A percentile compares a stretch with the other conserved stretches of the same genome.
Evolutionary conservation across 1,140 invertebrate species (phyloP).

Genomic region (Heliconius hermathena): DNA sequence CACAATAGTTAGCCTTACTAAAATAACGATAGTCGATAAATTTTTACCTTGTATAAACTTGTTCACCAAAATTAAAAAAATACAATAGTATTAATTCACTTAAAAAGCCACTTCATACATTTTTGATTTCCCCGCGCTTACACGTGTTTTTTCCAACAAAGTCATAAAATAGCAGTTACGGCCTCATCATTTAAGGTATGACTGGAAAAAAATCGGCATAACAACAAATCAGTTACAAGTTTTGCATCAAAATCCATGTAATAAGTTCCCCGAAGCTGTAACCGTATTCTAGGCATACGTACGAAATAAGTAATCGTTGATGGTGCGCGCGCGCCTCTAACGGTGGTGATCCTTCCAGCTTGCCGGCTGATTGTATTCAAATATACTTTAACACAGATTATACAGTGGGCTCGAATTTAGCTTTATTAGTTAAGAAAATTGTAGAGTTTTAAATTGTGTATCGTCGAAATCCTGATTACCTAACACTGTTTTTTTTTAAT

Average conservation of each 20-base stretch:
- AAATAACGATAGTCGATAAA: too few species aligned
- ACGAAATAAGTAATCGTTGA: slow-evolving; percentile 53
- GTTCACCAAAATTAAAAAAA: neutral
- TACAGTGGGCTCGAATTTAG: slow-evolving; percentile 18
- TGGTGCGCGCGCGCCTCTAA: slow-evolving; percentile 55
- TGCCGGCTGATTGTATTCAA: slow-evolving; percentile 66
- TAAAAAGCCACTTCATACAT: neutral
- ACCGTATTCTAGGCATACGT: slow-evolving; percentile 54
- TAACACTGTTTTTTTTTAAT: too few species aligned
- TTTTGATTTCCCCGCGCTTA: neutral
- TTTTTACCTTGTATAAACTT: too few species aligned
- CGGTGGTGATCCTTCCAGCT: slow-evolving; percentile 50
- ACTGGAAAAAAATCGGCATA: slow-evolving; percentile 34
- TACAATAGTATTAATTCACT: neutral
- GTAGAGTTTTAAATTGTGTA: too few species aligned
- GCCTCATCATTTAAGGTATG: slow-evolving; percentile 3
- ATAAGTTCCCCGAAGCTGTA: slow-evolving; percentile 54
- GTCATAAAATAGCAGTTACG: neutral
- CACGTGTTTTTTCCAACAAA: neutral
- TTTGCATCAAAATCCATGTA: slow-evolving; percentile 47
- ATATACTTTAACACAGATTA: slow-evolving; percentile 52
- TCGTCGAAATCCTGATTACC: too few species aligned
- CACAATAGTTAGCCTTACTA: too few species aligned
- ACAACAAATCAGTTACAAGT: slow-evolving; percentile 52
- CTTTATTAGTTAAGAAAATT: neutral